Evolutionary conservation across 2,797 vertebrate species (phyloP), one percentile per base, ranked within the genome.

Genomic region (Coreius guichenoti): DNA sequence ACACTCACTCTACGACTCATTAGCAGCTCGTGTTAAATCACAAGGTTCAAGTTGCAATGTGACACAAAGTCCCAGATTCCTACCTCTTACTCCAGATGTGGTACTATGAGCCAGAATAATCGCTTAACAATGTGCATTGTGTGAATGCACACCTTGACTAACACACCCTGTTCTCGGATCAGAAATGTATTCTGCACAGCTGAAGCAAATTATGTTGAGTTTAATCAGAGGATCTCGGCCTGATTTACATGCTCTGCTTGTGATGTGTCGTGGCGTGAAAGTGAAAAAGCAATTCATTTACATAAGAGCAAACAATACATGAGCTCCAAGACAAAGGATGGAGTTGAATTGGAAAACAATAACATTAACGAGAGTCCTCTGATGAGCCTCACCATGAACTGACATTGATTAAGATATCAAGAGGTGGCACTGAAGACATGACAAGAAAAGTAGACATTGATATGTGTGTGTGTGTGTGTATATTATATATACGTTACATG

Each of bases 101-200:
- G 90, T 93, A 93, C 92, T 89, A 91, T 90, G 90, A 93, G 93
- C 93, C 92, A 93, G 93, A 94, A 93, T 94, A 95, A 95, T 95
- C 93, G 91, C 92, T 94, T 95, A 93, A 95, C 94, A 94, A 93
- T 95, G 95, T 95, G 94, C 94, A 95, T 89, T 95, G 93, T 93
- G 92, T 94, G 94, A 94, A 92, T 93, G 90, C 83, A 91, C 91
- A 94, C 93, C 94, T 94, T 92, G 89, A 90, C 91, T 92, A 92
- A 93, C 94, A 82, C 85, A 90, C 92, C 89, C 93, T 92, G 90
- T 90, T 92, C 92, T 91, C 92, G 91, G 93, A 90, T 91, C 87
- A 70, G 87, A 90, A 93, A 93, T 92, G 91, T 90, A 91, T 93
- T 91, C 89, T 90, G 92, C 92, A 89, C 94, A 95, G 93, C 94